Conservation (phyloP, 2,113 vertebrate genomes). For the Corythoichthys haematopterus region DNA sequence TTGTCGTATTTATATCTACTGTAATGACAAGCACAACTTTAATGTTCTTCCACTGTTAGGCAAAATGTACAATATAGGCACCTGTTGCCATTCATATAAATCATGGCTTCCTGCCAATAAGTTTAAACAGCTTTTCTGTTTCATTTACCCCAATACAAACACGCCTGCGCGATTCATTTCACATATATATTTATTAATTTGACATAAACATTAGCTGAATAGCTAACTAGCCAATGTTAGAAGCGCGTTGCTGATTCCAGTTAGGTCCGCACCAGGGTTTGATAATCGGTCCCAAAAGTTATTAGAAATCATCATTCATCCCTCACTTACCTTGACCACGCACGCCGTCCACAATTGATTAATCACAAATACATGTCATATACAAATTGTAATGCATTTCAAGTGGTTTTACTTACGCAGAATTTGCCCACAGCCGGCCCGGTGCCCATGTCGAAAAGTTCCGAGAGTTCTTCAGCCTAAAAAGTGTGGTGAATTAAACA, state of each 20-base stretch:
- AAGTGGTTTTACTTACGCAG: constrained; percentile 43
- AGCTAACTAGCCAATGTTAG: not conserved
- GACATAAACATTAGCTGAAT: not conserved
- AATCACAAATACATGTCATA: not conserved
- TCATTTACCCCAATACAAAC: not conserved
- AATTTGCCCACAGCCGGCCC: constrained; percentile 50
- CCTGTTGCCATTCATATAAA: not conserved
- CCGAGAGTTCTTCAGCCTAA: not conserved
- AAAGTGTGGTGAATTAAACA: not conserved
- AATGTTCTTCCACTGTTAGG: not conserved
- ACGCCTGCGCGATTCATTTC: not conserved
- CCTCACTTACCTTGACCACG: not conserved
- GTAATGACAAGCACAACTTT: not conserved
- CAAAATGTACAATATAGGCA: not conserved
- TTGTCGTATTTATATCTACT: not conserved
- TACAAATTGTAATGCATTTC: not conserved
- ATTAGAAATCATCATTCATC: not conserved
- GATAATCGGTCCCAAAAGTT: not conserved
- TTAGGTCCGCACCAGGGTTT: not conserved
- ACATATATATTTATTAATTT: not conserved
- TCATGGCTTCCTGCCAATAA: not conserved
- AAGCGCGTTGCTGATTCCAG: not conserved
- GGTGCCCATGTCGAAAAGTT: constrained; percentile 67
- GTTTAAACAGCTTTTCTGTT: not conserved
- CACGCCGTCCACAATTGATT: not conserved